Evolutionary conservation across 2,888 invertebrate genomes (phyloP), one percentile per base, ranked within the genome.

Genomic region (Drosophila birchii): DNA sequence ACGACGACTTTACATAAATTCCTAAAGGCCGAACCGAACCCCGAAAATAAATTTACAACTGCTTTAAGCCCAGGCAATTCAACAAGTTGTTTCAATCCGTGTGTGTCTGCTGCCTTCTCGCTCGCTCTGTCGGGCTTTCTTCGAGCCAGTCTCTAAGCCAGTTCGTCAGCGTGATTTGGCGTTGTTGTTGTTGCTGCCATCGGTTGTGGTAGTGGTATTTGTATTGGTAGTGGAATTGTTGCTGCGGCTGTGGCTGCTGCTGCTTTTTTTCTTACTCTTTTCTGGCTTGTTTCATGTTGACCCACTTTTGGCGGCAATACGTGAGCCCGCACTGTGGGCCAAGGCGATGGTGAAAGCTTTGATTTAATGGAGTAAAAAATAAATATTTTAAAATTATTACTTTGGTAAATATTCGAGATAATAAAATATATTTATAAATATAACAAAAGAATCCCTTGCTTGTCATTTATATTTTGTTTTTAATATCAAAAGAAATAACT

Each of bases 211-310:
- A 34, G 32, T 67, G 49, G 38, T 29, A 20, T 32, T 51, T 51
- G 36, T 45, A 44, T 32, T 60, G 62, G 61, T 63, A 45, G 36
- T 62, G 34, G 38, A 62, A 62, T 55, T 49, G 58, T 29, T 58
- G 54, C 56, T 76, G 60, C 47, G 51, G 81, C 76, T 76, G 57
- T 43, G 51, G 81, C 76, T 62, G 83, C 74, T 79, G 83, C 61
- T 47, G 68, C 57, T 47, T 86, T 75, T 82, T 87, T 85, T 88
- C 74, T 81, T 68, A 43, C 47, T 76, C 29, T 63, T 74, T 68
- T 60, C 68, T 77, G 89, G 87, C 85, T 90, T 79, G 81, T 86
- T 88, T 85, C 81, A 86, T 83, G 90, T 77, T 86, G 85, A 86
- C 90, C 85, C 89, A 86, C 85, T 86, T 86, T 86, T 75, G 78